These are phyloP conservation scores for Lepidostoma basale DNA, from an alignment of 1,140 invertebrate genomes.

Conservation along the genomic window DNA sequence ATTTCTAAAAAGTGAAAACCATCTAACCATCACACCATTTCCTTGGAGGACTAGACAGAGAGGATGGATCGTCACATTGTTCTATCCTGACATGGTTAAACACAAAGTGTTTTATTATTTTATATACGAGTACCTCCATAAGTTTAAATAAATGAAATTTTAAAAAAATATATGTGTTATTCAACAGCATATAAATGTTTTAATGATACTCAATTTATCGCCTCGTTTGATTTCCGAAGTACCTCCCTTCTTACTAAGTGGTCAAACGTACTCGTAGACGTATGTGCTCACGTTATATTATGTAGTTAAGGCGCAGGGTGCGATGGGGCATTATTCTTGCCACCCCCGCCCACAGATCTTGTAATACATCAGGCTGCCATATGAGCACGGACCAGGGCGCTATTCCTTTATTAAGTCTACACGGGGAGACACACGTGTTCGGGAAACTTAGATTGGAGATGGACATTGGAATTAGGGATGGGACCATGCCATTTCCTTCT, in stretches of 20 bases:
- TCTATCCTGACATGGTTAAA: no score
- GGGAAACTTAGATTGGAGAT: conserved; percentile 24
- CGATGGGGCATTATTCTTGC: conserved; percentile 3
- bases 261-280: neutral
- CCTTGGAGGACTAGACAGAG: no score
- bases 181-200: neutral
- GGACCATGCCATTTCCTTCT: no score
- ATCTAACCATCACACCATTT: no score
- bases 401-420: conserved; percentile 44
- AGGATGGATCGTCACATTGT: no score
- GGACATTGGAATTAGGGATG: conserved; percentile 16
- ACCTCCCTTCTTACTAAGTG: neutral
- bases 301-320: neutral
- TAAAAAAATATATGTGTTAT: neutral
- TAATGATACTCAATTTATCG: neutral
- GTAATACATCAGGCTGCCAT: conserved; percentile 24
- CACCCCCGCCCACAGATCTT: neutral
- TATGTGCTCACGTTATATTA: neutral
- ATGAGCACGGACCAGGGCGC: conserved; percentile 18
- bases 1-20: no score
- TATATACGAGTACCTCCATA: no score
- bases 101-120: no score
- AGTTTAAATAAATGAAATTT: neutral
- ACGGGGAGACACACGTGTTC: conserved; percentile 38
- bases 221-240: neutral